Conservation (phyloP, 2,888 invertebrate genomes). For the Dryomyza anilis region DNA sequence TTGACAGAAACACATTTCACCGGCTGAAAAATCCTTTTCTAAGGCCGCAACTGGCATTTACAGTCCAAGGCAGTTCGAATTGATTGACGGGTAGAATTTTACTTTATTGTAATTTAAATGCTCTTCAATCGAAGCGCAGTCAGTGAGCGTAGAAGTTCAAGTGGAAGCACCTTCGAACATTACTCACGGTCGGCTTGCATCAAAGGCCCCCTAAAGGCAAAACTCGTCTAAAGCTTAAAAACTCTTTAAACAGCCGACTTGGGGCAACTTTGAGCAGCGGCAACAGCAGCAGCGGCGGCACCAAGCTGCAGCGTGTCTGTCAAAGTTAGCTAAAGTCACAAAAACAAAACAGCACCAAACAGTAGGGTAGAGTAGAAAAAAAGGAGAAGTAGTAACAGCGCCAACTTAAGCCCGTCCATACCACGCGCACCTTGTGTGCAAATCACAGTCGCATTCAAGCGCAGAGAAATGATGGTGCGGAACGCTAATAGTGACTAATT, state of each 20-base stretch:
- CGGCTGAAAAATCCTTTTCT: too few relatives aligned
- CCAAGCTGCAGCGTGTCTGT: not conserved
- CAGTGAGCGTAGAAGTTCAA: too few relatives aligned
- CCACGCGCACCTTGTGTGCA: not conserved
- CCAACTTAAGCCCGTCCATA: not conserved
- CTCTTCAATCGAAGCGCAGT: too few relatives aligned
- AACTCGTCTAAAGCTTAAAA: not conserved
- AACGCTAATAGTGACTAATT: conserved; percentile 37
- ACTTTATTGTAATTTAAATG: too few relatives aligned
- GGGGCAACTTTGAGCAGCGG: too few relatives aligned
- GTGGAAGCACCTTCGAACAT: not conserved
- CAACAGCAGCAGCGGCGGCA: too few relatives aligned
- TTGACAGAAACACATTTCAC: too few relatives aligned
- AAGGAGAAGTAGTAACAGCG: too few relatives aligned
- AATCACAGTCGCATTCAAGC: not conserved
- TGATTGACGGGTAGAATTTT: too few relatives aligned
- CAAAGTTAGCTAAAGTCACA: not conserved
- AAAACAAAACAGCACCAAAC: not conserved
- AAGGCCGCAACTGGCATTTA: too few relatives aligned
- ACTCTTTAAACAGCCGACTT: not conserved
- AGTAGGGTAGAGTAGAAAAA: too few relatives aligned
- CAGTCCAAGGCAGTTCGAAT: too few relatives aligned
- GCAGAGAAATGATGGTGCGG: conserved; percentile 15
- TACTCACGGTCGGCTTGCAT: conserved; percentile 2
- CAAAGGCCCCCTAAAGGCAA: not conserved